Base-by-base conservation (phyloP, 1,140 invertebrate genomes). In the Eurosta solidaginis region DNA sequence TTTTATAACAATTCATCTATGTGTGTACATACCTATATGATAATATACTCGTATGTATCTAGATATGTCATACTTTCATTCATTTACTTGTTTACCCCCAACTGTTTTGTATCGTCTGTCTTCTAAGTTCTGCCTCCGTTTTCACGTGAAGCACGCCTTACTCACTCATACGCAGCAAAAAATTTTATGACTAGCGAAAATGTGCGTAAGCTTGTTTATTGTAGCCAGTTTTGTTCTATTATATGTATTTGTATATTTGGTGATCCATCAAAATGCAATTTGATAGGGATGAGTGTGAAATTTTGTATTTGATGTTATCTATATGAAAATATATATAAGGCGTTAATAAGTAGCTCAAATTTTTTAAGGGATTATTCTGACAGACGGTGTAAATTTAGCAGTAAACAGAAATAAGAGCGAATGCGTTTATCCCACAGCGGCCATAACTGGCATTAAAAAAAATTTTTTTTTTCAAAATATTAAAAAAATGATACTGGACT, bases 221-320 rank as follows among this genome's bases (percentile, higher is more conserved):
- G n/a, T n/a, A n/a, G n/a, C n/a, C n/a, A n/a, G n/a, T n/a, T n/a
- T n/a, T n/a, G n/a, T n/a, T n/a, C 27, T 36, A 59, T 59, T 59
- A 14, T 12, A 14, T 29, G 25, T 14, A 20, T 0, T 0, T 33
- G n/a, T 9, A 33, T 40, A n/a, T 0, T 6, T 42, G 59, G 6
- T 68, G 59, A 68, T 68, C 59, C 14, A 68, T 68, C 59, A 68
- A 33, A 68, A 33, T n/a, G 6, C 33, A 68, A 40, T 68, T 68
- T 36, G 33, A 68, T 42, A 68, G 36, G 59, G 59, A 68, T 68
- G 59, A 68, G 59, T 68, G 59, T 68, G 33, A 68, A 68, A 40
- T 68, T 68, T 42, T n/a, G 2, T 68, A 20, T 17, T 1, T 42
- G 59, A 68, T 68, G n/a, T n/a, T n/a, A n/a, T n/a, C n/a, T n/a